Evolutionary conservation across 2,888 invertebrate genomes (phyloP), one percentile per base, ranked within the genome.

Genomic region (Lydus trimaculatus): DNA sequence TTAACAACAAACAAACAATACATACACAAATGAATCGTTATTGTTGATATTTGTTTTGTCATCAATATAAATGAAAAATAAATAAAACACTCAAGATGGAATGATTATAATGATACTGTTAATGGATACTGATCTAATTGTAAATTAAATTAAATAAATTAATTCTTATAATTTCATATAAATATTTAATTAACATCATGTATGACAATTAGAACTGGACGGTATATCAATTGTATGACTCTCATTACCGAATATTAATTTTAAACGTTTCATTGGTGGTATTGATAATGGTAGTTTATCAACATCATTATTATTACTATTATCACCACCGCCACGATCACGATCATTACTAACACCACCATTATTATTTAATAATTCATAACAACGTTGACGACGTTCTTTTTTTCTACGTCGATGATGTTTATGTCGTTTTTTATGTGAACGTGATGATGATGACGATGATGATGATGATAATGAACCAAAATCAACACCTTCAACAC

Each of bases 171-270:
- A 36, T 6, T 43, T n/a, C n/a, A n/a, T n/a, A n/a, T n/a, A n/a
- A n/a, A n/a, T n/a, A n/a, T n/a, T n/a, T n/a, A n/a, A 6, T 43
- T 43, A 5, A 4, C 13, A 64, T 67, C 67, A 64, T 65, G 67
- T 74, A 73, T 74, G 76, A 79, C 79, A 82, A 85, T 88, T 88
- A 81, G 88, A 87, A 80, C 90, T 87, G 87, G 92, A 89, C 85
- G 95, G 94, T 87, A 96, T 90, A 88, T 95, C 93, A 83, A 95
- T 95, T 82, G 94, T 95, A 82, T 92, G 93, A 82, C 94, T 93
- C 85, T 96, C 96, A 84, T 95, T 94, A 77, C 96, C 95, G 81
- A 96, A 93, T 80, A 94, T 95, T 81, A 96, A 88, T 81, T 94
- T 90, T 83, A 96, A 88, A 81, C 96, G 90, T 86, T 96, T 96